Base-by-base conservation (phyloP, 2,113 vertebrate genomes). In the Tachycineta bicolor region DNA sequence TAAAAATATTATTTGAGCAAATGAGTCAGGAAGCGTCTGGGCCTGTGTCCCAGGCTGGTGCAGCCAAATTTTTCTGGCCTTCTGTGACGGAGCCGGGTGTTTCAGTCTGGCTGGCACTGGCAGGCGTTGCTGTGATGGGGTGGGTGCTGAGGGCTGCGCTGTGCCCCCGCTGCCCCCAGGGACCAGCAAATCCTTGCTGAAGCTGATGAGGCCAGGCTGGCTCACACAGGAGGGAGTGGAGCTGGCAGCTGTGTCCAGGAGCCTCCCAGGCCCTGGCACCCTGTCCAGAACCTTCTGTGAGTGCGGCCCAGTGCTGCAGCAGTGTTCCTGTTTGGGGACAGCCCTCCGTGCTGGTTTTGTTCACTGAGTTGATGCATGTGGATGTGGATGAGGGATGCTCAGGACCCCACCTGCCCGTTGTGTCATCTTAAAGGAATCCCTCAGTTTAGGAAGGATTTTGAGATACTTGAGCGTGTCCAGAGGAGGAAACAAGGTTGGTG, bases 1-100 rank as follows among this genome's bases (percentile, higher is more conserved):
- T 96, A 77, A 53, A 96, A 97, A 95, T 86, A 90, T 96, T 96
- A 90, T 93, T 92, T 75, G 92, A 95, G 92, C 73, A 75, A 86
- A 78, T 93, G 96, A 96, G 93, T 96, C 93, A 92, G 96, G 92
- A 93, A 86, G 94, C 0, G 75, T 88, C 96, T 95, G 94, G 96
- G 96, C 92, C 2, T 7, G 9, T 80, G 85, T 92, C 96, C 93
- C 88, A 50, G 93, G 34, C 63, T 90, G 90, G 92, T 5, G 8
- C 82, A 83, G 95, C 87, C 87, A 65, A 53, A 28, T 53, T 52
- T 78, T 73, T 90, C 89, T 95, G 91, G 55, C 79, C 74, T 59
- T 49, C 20, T 46, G 46, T 33, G 77, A 56, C 0, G 1, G 79
- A 83, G 83, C 67, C 1, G 70, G 37, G 74, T 69, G 89, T 91